These are phyloP conservation scores for Polietes domitor DNA, from an alignment of 2,888 invertebrate genomes.

Conservation along the genomic window DNA sequence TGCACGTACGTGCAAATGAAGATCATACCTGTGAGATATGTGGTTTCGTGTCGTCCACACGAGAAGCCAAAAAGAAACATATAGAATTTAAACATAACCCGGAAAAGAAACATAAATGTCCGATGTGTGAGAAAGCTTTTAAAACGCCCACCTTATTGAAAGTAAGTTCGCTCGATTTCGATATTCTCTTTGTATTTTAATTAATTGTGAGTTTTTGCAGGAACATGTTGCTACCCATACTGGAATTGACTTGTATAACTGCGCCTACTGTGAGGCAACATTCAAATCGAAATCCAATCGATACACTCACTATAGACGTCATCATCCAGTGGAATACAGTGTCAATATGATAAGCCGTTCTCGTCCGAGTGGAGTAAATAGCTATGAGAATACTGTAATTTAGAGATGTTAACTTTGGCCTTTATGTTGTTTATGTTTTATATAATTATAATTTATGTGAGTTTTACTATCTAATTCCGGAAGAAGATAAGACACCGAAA, in stretches of 20 bases:
- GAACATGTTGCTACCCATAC: constrained; percentile 79
- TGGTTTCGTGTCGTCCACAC: background rate
- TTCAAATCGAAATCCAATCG: constrained; percentile 77
- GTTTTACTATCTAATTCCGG: too few relatives aligned
- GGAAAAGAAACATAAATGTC: constrained; percentile 75
- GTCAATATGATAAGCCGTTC: background rate
- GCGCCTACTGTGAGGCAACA: constrained; percentile 75
- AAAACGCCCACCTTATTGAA: constrained; percentile 69
- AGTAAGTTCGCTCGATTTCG: background rate
- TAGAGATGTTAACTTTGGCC: too few relatives aligned
- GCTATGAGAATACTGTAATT: too few relatives aligned
- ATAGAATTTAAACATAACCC: constrained; percentile 75
- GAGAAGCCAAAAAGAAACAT: constrained; percentile 51
- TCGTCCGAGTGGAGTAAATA: background rate
- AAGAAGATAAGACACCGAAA: too few relatives aligned
- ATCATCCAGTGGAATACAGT: constrained; percentile 76
- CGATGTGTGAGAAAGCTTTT: constrained; percentile 77
- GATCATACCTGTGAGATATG: constrained; percentile 4
- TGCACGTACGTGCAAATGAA: constrained; percentile 4
- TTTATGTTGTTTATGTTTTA: too few relatives aligned
- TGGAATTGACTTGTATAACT: constrained; percentile 75
- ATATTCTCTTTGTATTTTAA: background rate
- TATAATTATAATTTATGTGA: too few relatives aligned
- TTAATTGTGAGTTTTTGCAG: constrained; percentile 66
- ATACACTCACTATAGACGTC: constrained; percentile 77